Conservation (phyloP, 2,113 vertebrate species). For the Thunnus maccoyii region DNA sequence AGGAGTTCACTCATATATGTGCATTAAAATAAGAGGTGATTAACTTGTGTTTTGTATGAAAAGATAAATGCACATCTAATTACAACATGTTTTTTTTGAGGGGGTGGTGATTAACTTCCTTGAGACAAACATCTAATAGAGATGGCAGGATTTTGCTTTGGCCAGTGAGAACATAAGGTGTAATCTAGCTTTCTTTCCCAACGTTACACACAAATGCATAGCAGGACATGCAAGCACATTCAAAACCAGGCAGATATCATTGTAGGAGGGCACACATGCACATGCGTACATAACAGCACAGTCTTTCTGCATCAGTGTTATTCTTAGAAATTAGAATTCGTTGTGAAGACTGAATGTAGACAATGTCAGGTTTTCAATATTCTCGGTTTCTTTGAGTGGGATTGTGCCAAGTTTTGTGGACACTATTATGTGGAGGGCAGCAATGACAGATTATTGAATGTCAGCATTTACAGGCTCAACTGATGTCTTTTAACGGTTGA, state of each 20-base stretch:
- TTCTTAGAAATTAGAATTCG: background rate
- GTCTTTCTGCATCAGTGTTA: constrained; percentile 91
- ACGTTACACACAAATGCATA: constrained; percentile 82
- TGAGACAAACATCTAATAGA: constrained; percentile 80
- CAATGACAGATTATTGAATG: constrained; percentile 15
- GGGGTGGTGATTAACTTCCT: constrained; percentile 51
- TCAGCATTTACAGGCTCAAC: constrained; percentile 19
- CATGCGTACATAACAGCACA: constrained; percentile 84
- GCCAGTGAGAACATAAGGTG: constrained; percentile 83
- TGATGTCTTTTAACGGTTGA: constrained; percentile 34
- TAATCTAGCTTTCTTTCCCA: constrained; percentile 88
- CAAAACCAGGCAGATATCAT: constrained; percentile 75
- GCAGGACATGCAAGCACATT: constrained; percentile 85
- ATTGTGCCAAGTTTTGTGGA: constrained; percentile 41
- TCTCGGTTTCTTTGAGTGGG: background rate
- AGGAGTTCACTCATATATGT: constrained; percentile 16
- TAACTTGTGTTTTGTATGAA: constrained; percentile 38
- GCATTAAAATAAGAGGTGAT: constrained; percentile 2
- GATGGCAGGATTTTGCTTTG: constrained; percentile 76
- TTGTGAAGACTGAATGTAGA: background rate
- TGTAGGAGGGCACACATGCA: constrained; percentile 73
- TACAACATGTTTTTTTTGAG: constrained; percentile 16
- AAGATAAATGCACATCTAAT: constrained; percentile 28
- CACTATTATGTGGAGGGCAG: constrained; percentile 15
- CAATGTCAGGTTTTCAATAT: background rate